A percentile compares a stretch with the other conserved stretches of the same genome.
Evolutionary conservation across 2,888 invertebrate species (phyloP).

Genomic region (Lycia hirtaria): DNA sequence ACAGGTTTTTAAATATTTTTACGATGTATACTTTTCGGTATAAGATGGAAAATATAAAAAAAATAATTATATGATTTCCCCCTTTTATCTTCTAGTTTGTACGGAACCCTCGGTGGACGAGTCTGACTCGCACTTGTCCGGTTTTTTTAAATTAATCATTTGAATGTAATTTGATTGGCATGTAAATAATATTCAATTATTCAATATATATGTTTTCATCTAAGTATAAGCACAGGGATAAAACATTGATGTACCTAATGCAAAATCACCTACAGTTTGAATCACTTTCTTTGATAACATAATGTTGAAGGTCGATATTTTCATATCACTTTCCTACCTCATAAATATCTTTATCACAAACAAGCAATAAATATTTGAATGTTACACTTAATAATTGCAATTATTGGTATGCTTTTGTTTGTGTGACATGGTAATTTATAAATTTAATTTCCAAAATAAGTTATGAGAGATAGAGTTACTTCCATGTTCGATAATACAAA

Average conservation of each 20-base stretch:
- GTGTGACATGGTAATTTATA: not conserved
- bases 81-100: no score
- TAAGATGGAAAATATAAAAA: no score
- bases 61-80: no score
- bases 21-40: no score
- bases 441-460: not conserved
- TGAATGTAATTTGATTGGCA: no score
- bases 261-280: not conserved
- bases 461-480: not conserved
- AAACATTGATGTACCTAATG: not conserved
- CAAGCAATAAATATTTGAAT: slow-evolving; percentile 13
- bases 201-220: no score
- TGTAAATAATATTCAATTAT: no score
- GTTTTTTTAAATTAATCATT: no score
- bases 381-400: not conserved
- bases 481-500: not conserved
- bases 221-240: no score
- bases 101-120: no score
- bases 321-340: slow-evolving; percentile 12
- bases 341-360: slow-evolving; percentile 5
- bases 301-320: slow-evolving; percentile 3
- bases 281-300: not conserved
- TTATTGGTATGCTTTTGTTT: not conserved
- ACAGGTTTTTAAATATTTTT: no score
- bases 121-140: no score